A percentile compares a stretch with the other conserved stretches of the same genome.
Conservation (phyloP, 2,888 invertebrate genomes). For the Orthosia incerta region DNA sequence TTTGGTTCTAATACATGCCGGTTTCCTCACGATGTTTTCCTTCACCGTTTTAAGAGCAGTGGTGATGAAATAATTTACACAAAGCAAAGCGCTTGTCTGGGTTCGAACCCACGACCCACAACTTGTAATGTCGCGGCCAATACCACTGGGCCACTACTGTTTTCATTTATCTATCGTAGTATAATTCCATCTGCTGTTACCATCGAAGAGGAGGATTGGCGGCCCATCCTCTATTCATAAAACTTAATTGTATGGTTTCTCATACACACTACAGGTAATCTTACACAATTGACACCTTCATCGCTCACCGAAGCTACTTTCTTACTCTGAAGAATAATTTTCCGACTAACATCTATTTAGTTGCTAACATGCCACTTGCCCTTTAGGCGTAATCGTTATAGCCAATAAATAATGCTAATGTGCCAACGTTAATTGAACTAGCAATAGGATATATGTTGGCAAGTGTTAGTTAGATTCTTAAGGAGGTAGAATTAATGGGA, state of each 20-base stretch:
- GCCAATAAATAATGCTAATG: constrained; percentile 78
- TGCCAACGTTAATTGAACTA: constrained; percentile 77
- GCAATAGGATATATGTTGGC: constrained; percentile 61
- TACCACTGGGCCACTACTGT: no score
- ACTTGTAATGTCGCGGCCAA: no score
- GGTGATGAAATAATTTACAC: no score
- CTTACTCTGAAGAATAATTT: constrained; percentile 61
- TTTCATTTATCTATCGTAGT: neutral
- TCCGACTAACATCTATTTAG: constrained; percentile 70
- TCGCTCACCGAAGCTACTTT: constrained; percentile 57
- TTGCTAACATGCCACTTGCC: constrained; percentile 73
- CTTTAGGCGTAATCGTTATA: constrained; percentile 77
- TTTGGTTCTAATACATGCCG: no score
- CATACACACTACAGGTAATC: constrained; percentile 26
- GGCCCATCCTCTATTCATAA: constrained; percentile 14
- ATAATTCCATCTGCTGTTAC: constrained; percentile 9
- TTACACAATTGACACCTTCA: constrained; percentile 56
- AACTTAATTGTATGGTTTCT: constrained; percentile 10
- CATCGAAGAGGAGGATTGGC: neutral
- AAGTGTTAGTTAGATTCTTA: constrained; percentile 58
- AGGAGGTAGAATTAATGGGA: constrained; percentile 59
- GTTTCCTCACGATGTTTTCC: no score
- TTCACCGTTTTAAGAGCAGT: no score
- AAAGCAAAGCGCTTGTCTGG: no score
- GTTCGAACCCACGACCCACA: no score